Evolutionary conservation across 2,797 vertebrate genomes (phyloP).

Genomic region (Melanogrammus aeglefinus): DNA sequence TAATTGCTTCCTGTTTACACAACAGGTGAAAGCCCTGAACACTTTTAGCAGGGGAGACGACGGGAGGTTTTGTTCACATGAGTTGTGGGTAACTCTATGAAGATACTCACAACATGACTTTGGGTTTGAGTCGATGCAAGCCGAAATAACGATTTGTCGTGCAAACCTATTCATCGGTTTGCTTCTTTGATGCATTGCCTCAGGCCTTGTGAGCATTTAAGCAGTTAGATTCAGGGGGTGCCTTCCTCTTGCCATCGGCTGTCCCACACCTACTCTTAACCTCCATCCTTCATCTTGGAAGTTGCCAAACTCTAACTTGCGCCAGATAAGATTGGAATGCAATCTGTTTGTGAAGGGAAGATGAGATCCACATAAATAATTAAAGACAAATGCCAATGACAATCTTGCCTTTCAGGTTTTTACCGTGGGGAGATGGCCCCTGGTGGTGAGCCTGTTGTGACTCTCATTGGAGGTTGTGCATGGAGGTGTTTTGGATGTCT

Average conservation of each 20-base stretch:
- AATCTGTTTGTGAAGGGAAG: not conserved
- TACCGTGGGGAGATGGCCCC: not conserved
- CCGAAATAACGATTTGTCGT: not conserved
- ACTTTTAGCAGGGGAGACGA: slow-evolving; percentile 41
- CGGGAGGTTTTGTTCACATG: slow-evolving; percentile 32
- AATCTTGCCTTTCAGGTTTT: not conserved
- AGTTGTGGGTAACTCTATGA: slow-evolving; percentile 25
- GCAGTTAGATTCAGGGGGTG: slow-evolving; percentile 41
- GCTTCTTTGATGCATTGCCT: slow-evolving; percentile 44
- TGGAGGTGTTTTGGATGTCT: slow-evolving; percentile 59
- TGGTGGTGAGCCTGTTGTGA: not conserved
- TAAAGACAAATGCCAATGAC: not conserved
- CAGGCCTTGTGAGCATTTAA: slow-evolving; percentile 46
- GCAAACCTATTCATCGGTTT: not conserved
- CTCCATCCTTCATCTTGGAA: slow-evolving; percentile 56
- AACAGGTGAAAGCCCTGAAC: slow-evolving; percentile 61
- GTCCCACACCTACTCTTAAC: slow-evolving; percentile 44
- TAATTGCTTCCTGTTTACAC: slow-evolving; percentile 68
- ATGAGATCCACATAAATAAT: not conserved
- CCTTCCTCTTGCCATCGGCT: slow-evolving; percentile 51
- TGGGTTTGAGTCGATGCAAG: not conserved
- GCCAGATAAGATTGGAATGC: slow-evolving; percentile 28
- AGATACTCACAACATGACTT: not conserved
- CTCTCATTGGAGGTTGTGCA: slow-evolving; percentile 36
- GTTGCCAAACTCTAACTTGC: slow-evolving; percentile 51